Conservation (phyloP, 2,888 invertebrate genomes). For the Lobophora halterata region DNA sequence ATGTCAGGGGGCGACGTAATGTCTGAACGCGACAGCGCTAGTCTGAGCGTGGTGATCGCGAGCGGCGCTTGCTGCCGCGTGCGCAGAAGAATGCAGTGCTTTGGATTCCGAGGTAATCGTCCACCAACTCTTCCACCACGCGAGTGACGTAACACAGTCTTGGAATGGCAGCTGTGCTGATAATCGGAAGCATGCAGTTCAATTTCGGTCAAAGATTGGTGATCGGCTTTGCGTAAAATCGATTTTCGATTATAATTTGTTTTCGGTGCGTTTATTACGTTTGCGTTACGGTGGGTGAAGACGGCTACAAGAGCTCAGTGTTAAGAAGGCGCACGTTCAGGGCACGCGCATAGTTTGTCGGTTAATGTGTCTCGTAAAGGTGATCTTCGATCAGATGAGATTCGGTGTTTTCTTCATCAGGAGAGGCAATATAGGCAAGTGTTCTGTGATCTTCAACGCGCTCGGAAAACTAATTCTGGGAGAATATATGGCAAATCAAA, state of each 20-base stretch:
- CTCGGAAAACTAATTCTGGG: neutral
- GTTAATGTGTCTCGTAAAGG: conserved; percentile 55
- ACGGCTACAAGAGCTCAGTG: conserved; percentile 26
- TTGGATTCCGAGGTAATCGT: conserved; percentile 69
- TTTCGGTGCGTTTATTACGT: conserved; percentile 30
- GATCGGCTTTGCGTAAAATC: conserved; percentile 44
- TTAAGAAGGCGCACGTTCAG: conserved; percentile 41
- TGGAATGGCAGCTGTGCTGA: conserved; percentile 3
- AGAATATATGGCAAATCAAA: neutral
- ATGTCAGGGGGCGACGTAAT: conserved; percentile 59
- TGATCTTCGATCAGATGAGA: conserved; percentile 56
- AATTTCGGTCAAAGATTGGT: conserved; percentile 16
- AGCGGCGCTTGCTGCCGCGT: conserved; percentile 71
- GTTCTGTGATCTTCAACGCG: conserved; percentile 20
- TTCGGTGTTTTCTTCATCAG: conserved; percentile 57
- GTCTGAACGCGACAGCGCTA: conserved; percentile 67
- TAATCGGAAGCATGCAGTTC: conserved; percentile 10
- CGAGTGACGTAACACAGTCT: conserved; percentile 19
- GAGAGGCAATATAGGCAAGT: conserved; percentile 63
- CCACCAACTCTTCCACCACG: conserved; percentile 34
- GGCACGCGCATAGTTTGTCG: conserved; percentile 41
- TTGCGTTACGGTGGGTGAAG: conserved; percentile 34
- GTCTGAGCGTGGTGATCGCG: conserved; percentile 56
- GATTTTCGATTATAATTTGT: conserved; percentile 44
- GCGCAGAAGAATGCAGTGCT: conserved; percentile 75